Base-by-base conservation (phyloP, 2,113 vertebrate species). In the Ondatra zibethicus region DNA sequence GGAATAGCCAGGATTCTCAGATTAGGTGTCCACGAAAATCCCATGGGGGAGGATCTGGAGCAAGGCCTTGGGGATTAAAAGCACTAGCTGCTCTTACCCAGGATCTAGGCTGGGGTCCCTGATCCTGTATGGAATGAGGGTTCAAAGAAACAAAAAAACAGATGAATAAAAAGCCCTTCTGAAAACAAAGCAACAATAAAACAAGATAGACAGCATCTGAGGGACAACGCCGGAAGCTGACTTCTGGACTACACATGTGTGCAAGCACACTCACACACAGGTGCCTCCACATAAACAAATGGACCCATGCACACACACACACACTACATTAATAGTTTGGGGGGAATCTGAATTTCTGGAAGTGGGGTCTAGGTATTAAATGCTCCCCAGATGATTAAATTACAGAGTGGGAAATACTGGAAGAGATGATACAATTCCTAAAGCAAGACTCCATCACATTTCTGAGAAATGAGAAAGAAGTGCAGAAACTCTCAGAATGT, bases 401-500 rank as follows among this genome's bases (percentile, higher is more conserved):
- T 58, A 75, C 63, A 42, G 21, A 39, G 17, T 63, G 11, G 16
- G 58, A 95, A 92, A 80, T 75, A 68, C 77, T 82, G 42, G 96
- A 92, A 96, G 65, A 93, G 91, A 68, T 91, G 89, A 94, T 73
- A 25, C 52, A 86, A 93, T 94, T 11, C 66, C 33, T 93, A 80
- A 88, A 89, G 29, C 66, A 93, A 95, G 80, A 91, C 19, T 1
- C 47, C 52, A 87, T 88, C 42, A 63, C 72, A 70, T 95, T 97
- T 97, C 96, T 95, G 78, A 95, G 91, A 97, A 98, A 96, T 84
- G 72, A 97, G 73, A 89, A 96, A 96, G 81, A 96, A 90, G 93
- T 58, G 21, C 19, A 68, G 55, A 87, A 86, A 90, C 45, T 90
- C 55, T n/a, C 88, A 82, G 89, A 88, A 85, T 47, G 61, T 70